Percentiles rank a stretch among this genome's conserved stretches.
Evolutionary conservation across 2,797 vertebrate species (phyloP).

Genomic region (Clarias laeviceps): DNA sequence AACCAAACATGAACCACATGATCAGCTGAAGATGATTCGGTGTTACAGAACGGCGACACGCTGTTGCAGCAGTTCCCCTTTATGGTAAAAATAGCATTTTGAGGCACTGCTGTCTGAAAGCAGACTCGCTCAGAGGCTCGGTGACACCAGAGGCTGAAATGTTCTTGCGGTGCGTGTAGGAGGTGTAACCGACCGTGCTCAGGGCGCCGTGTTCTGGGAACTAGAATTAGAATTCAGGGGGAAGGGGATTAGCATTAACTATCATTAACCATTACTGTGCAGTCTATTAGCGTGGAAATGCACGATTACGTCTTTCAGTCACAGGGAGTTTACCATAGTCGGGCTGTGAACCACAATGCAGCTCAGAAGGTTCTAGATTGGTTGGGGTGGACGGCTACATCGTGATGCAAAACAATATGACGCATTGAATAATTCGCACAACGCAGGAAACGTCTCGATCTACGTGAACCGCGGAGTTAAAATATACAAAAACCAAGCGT

Average conservation of each 20-base stretch:
- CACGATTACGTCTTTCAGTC: background rate
- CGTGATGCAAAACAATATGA: no score
- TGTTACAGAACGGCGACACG: background rate
- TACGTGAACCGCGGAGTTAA: background rate
- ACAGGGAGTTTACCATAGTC: background rate
- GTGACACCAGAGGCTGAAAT: conserved; percentile 28
- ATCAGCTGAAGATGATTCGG: background rate
- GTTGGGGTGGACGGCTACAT: background rate
- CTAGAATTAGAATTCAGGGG: conserved; percentile 24
- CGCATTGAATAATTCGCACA: background rate
- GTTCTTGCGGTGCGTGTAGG: conserved; percentile 24
- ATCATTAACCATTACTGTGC: background rate
- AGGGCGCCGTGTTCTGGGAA: conserved; percentile 10
- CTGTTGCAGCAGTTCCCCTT: conserved; percentile 5
- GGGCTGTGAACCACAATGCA: background rate
- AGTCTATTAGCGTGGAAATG: background rate
- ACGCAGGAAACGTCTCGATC: background rate
- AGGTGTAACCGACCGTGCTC: background rate
- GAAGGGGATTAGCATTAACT: background rate
- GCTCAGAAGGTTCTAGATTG: background rate
- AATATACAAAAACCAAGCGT: background rate
- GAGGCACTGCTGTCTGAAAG: conserved; percentile 24
- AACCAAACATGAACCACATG: no score
- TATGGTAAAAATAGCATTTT: conserved; percentile 33
- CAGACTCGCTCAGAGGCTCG: conserved; percentile 4